Evolutionary conservation across 2,888 invertebrate species (phyloP).

Genomic region (Melitaea athalia): DNA sequence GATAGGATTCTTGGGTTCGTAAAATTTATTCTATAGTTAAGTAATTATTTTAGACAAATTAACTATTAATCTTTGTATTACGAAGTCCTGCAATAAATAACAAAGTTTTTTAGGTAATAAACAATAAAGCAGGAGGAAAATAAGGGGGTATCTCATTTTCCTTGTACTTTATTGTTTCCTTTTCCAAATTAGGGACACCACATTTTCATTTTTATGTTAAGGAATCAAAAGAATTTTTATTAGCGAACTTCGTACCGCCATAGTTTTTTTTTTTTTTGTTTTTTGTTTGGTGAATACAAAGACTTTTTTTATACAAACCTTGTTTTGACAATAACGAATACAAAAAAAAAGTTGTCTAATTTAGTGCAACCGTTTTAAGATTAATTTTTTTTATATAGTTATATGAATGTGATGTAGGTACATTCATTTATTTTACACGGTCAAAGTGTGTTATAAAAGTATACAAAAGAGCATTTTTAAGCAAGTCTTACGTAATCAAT

Average conservation of each 20-base stretch:
- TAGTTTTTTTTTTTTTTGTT: too few relatives aligned
- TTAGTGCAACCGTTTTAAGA: too few relatives aligned
- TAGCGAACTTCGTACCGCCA: too few relatives aligned
- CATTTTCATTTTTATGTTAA: background rate
- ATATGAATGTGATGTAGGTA: too few relatives aligned
- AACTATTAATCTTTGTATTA: slow-evolving; percentile 6
- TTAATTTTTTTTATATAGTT: too few relatives aligned
- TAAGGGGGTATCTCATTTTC: background rate
- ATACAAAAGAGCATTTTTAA: background rate
- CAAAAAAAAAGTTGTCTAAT: too few relatives aligned
- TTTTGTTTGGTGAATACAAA: too few relatives aligned
- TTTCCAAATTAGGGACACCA: too few relatives aligned
- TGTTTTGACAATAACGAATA: too few relatives aligned
- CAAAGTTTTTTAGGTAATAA: background rate
- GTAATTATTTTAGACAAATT: background rate
- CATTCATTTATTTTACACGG: background rate
- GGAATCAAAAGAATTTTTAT: too few relatives aligned
- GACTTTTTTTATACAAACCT: too few relatives aligned
- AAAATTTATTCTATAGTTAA: background rate
- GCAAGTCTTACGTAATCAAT: background rate
- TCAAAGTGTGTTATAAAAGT: background rate
- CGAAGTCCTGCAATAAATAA: background rate
- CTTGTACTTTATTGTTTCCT: slow-evolving; percentile 1
- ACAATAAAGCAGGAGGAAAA: background rate
- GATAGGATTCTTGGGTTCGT: background rate